Conservation (phyloP, 37 sponge, comb jelly and placozoan species). For the Agelas oroides region DNA sequence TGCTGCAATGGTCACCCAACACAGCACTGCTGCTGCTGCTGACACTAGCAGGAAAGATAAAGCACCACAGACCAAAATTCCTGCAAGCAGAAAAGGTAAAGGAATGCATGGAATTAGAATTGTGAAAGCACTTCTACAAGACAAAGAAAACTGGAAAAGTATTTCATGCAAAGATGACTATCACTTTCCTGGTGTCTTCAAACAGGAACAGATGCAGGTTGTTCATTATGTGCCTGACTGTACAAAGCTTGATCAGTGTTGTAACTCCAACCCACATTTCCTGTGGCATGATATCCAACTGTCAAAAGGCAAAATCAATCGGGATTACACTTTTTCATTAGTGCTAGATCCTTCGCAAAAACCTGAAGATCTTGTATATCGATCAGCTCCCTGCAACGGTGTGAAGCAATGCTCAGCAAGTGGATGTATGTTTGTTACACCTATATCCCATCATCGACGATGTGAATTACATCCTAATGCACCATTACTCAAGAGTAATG, state of each 20-base stretch:
- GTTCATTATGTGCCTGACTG: not conserved
- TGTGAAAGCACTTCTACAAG: not conserved
- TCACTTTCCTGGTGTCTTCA: constrained; percentile 21
- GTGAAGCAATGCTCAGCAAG: not conserved
- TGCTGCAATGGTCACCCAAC: too few relatives aligned
- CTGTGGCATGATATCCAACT: not conserved
- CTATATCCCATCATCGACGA: not conserved
- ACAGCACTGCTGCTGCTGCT: too few relatives aligned
- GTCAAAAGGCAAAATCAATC: constrained; percentile 1
- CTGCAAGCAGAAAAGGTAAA: too few relatives aligned
- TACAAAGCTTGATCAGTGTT: not conserved
- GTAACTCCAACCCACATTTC: not conserved
- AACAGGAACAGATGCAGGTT: not conserved
- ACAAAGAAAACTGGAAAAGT: constrained; percentile 23
- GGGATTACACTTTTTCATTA: not conserved
- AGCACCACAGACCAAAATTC: too few relatives aligned
- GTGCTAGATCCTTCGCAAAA: not conserved
- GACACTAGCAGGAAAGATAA: too few relatives aligned
- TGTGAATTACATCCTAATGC: not conserved
- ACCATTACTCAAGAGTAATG: not conserved
- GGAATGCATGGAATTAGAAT: too few relatives aligned
- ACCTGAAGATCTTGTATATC: not conserved
- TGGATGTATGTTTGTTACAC: not conserved
- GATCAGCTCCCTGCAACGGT: constrained; percentile 6
- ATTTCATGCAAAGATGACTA: constrained; percentile 2